phyloP scores from a whole-genome alignment of 2,113 vertebrate species.

The Gopherus evgoodei region DNA sequence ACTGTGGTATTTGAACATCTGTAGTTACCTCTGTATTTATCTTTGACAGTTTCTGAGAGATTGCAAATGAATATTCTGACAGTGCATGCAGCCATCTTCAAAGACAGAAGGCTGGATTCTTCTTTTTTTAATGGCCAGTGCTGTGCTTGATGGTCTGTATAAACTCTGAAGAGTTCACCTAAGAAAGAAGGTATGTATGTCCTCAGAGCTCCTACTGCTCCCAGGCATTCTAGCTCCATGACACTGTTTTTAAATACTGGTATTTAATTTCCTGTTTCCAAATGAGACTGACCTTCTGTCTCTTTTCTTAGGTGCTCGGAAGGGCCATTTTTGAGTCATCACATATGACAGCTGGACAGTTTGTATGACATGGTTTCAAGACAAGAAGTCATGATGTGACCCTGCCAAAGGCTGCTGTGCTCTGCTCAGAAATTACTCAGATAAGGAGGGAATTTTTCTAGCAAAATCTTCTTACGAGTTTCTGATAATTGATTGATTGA shows the following conservation, averaged over 20 bases:
- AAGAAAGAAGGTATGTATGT: not conserved
- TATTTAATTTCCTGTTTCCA: not conserved
- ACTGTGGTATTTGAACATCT: not conserved
- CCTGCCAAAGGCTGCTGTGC: not conserved
- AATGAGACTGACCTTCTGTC: not conserved
- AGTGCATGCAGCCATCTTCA: not conserved
- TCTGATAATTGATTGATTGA: not conserved
- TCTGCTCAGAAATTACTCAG: not conserved
- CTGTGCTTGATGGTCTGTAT: not conserved
- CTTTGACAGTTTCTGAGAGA: not conserved
- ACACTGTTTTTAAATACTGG: not conserved
- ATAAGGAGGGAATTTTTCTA: not conserved
- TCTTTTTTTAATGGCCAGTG: not conserved
- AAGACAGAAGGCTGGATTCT: not conserved
- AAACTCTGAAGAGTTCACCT: not conserved
- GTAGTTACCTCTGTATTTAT: not conserved
- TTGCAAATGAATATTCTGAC: not conserved
- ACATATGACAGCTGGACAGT: not conserved
- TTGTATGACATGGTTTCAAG: not conserved
- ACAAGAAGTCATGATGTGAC: not conserved
- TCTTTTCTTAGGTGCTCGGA: not conserved
- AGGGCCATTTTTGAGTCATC: not conserved
- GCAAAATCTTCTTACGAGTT: not conserved
- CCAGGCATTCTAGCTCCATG: not conserved
- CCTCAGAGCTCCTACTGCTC: not conserved